Evolutionary conservation across 2,888 invertebrate genomes (phyloP), one percentile per base, ranked within the genome.

Genomic region (Dorcus parallelipipedus): DNA sequence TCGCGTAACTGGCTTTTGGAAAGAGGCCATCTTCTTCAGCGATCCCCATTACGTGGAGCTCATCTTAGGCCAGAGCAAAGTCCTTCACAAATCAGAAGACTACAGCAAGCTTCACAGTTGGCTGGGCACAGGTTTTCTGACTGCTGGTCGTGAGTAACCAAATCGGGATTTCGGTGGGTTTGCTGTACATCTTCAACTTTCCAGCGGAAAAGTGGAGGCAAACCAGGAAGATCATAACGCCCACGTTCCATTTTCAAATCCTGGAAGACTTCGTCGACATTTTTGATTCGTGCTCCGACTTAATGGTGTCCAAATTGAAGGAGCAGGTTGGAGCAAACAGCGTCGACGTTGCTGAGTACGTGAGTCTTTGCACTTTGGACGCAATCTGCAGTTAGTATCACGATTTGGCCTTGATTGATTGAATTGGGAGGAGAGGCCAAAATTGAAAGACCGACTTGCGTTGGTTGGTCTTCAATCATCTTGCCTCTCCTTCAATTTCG

Each of bases 201-300:
- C 9, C 17, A 54, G 53, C 50, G 6, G 51, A 54, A n/a, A 58
- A 54, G 38, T 79, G 80, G 79, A 67, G 72, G 14, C 70, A 73
- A 2, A 74, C 76, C 48, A 70, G 80, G 50, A 78, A 76, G 67
- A 66, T 79, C 52, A 76, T 79, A 10, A 78, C 76, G 0, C 78
- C 79, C 5, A 74, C 78, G 3, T 80, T 80, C 64, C 79, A 79
- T 62, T 71, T 76, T 60, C 73, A 74, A 54, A 71, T 78, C 14
- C 64, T 79, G 7, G 75, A 78, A 40, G 71, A 76, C 2, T 79
- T 78, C 63, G 63, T 74, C 2, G 68, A 71, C 1, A 66, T 74
- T 1, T 76, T 79, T 67, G 67, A 71, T 9, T 40, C 38, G n/a
- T 41, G 52, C n/a, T 40, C 40, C 9, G 41, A 48, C 7, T n/a